phyloP scores from a whole-genome alignment of 2,113 vertebrate species.

The Phalacrocorax pelagicus region DNA sequence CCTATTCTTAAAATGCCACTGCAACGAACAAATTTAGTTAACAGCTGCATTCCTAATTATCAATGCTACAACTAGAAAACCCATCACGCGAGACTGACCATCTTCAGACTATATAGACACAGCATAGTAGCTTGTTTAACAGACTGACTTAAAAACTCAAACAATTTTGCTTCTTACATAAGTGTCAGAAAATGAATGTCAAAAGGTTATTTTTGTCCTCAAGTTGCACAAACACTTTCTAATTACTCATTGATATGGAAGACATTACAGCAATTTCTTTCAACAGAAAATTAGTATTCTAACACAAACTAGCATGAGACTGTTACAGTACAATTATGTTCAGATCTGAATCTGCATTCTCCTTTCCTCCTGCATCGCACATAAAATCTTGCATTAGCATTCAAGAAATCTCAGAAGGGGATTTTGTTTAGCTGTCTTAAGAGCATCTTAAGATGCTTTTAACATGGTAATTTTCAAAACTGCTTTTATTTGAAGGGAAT shows the following conservation, averaged over 20 bases:
- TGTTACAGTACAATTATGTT: neutral
- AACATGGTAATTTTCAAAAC: neutral
- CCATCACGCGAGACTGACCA: fast-evolving
- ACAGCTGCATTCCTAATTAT: neutral
- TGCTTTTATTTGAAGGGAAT: neutral
- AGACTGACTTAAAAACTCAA: neutral
- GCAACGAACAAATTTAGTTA: neutral
- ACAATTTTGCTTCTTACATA: neutral
- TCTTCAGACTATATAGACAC: neutral
- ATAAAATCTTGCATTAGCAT: neutral
- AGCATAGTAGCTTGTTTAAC: neutral
- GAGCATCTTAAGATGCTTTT: neutral
- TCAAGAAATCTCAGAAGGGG: neutral
- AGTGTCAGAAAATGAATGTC: neutral
- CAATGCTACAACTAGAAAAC: neutral
- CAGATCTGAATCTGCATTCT: neutral
- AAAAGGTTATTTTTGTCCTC: neutral
- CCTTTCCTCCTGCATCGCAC: neutral
- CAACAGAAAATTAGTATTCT: neutral
- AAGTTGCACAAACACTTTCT: neutral
- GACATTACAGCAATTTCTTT: neutral
- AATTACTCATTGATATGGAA: neutral
- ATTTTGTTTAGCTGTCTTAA: neutral
- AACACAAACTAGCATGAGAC: neutral
- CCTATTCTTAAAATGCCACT: neutral